Base-by-base conservation (phyloP, 2,797 vertebrate species). In the Platyrinchus mystaceus region DNA sequence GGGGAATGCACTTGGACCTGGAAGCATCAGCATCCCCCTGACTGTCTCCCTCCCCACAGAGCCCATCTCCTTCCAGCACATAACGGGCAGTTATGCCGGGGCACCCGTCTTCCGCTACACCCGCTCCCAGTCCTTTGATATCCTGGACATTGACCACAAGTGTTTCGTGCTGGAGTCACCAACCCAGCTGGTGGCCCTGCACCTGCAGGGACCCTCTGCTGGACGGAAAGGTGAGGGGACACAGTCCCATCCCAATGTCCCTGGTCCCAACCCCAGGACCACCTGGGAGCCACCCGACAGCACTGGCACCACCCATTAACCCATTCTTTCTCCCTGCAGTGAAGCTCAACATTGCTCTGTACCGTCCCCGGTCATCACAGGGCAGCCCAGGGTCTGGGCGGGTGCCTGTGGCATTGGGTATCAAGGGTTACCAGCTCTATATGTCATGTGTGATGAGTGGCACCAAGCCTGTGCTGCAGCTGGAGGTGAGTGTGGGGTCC, bases 341-440 rank as follows among this genome's bases (percentile, higher is more conserved):
- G 90, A 96, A 90, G 77, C 94, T 96, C 50, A 93, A 93, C 81
- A 94, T 96, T 0, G 95, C 95, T 27, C 87, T 96, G 39, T 96
- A 96, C 81, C 95, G 96, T 12, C 63, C 95, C 16, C 81, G 5
- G 7, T 6, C 46, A 11, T 52, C 66, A 0, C 84, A 84, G 39
- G 77, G 52, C 0, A 6, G 64, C 26, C 19, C 18, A 2, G 81
- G 62, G 9, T 36, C 66, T 0, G 39, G 81, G 41, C 37, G 2
- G 27, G 2, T 90, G 50, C 96, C 75, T 0, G 74, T 97, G 85
- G 94, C 97, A 0, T 52, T 98, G 97, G 97, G 97, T 17, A 95
- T 98, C 94, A 97, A 97, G 2, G 96, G 91, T 5, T 94, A 95
- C 53, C 96, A 90, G 32, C 92, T 97, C 37, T 97, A 97, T 53